Base-by-base conservation (phyloP, 2,888 invertebrate genomes). In the Patella ulyssiponensis region DNA sequence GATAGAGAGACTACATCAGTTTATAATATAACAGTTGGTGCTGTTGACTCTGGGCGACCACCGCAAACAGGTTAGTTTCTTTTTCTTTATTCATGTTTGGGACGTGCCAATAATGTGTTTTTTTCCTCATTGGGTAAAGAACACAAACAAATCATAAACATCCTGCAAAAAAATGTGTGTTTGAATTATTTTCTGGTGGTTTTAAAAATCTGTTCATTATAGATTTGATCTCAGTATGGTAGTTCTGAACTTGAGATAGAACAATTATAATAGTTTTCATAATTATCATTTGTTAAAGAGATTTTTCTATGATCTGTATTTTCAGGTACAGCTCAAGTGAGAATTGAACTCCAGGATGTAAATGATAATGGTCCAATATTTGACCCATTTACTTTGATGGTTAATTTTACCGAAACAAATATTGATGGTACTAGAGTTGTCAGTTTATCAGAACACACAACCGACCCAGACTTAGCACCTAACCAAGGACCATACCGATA, bases 341-440 rank as follows among this genome's bases (percentile, higher is more conserved):
- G 94, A 90, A 95, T 98, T 75, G 94, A 94, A 44, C 90, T 98
- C 1, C 93, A 94, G 12, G 98, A 98, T 91, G 94, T 97, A n/a
- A 98, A 98, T 89, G 98, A 98, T 89, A 98, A 98, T 90, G 96
- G 96, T 0, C 98, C 98, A 0, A 92, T 94, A 56, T 96, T 98
- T 88, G 95, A 95, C 82, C 93, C 95, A 0, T 92, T 94, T 1
- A 79, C 84, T 53, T 86, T 89, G 23, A 83, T 79, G 7, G 89
- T 85, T 7, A 78, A 81, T 69, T 85, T 89, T 20, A 76, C 78
- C 15, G 90, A 90, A 80, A 88, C 88, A 78, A 81, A 81, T 69
- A 75, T 79, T 0, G 76, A 81, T 9, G 83, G 83, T 71, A 77
- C 82, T n/a, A 76, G 81, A 7, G 86, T 89, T 52, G 84, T 87